Conservation (phyloP, 2,888 invertebrate species). For the Hydrotaea cyrtoneurina region DNA sequence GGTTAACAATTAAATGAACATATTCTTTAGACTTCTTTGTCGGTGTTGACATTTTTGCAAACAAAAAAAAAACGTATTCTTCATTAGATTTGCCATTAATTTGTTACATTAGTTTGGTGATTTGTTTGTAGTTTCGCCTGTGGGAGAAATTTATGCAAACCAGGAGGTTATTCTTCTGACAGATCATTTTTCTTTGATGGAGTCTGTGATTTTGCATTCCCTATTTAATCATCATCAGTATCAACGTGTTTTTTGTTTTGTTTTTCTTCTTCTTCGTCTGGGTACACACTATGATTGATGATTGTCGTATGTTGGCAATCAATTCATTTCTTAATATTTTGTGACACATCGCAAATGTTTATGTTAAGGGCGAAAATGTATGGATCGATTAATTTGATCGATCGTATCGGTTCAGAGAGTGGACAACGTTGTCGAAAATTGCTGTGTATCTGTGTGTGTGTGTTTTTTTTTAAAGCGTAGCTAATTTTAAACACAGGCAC, state of each 20-base stretch:
- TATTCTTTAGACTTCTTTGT: not conserved
- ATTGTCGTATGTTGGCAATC: conserved; percentile 18
- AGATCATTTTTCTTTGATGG: not conserved
- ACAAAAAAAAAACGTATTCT: no score
- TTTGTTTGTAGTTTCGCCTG: not conserved
- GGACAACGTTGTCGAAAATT: not conserved
- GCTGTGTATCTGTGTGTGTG: no score
- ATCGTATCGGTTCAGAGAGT: not conserved
- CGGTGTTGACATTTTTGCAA: no score
- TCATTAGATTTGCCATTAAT: no score
- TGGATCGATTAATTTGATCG: conserved; percentile 24
- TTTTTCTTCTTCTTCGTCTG: not conserved
- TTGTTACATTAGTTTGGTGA: no score
- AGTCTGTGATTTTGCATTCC: no score
- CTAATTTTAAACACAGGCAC: not conserved
- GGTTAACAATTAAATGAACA: not conserved
- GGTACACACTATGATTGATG: conserved; percentile 17
- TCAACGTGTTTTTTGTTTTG: no score
- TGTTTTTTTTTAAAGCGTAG: not conserved
- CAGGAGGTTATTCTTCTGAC: no score
- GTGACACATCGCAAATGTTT: conserved; percentile 29
- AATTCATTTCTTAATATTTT: not conserved
- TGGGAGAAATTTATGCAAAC: not conserved
- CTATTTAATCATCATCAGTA: not conserved
- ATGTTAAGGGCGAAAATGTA: not conserved